Evolutionary conservation across 2,113 vertebrate species (phyloP).

Genomic region (Cottus gobio): DNA sequence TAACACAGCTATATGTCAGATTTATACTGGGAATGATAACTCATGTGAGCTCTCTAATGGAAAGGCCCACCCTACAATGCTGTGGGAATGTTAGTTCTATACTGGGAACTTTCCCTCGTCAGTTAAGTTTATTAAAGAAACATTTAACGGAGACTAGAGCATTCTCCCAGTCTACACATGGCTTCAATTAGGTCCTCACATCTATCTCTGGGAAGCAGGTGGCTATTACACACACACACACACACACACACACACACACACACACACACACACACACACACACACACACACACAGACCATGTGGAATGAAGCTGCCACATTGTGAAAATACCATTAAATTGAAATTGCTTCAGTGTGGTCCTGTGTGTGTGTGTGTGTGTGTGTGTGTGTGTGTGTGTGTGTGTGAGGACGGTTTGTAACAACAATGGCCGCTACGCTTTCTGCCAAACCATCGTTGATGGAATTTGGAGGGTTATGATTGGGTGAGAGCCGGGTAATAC

Average conservation of each 20-base stretch:
- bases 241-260: conserved; percentile 28
- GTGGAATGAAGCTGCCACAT: conserved; percentile 61
- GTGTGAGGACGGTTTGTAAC: conserved; percentile 46
- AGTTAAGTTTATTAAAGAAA: conserved; percentile 62
- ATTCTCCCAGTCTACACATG: conserved; percentile 61
- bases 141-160: conserved; percentile 67
- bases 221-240: conserved; percentile 54
- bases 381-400: conserved; percentile 17
- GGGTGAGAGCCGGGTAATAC: not conserved
- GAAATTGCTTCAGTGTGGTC: conserved; percentile 72
- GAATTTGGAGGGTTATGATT: conserved; percentile 7
- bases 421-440: conserved; percentile 35
- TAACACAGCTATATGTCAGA: not conserved
- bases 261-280: conserved; percentile 52
- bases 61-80: not conserved
- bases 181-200: conserved; percentile 68
- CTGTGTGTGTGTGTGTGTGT: conserved; percentile 22
- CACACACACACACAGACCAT: conserved; percentile 16
- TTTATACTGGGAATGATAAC: not conserved
- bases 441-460: conserved; percentile 27
- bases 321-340: conserved; percentile 78
- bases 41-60: not conserved
- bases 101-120: conserved; percentile 20
- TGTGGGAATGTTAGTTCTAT: conserved; percentile 22
- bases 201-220: conserved; percentile 75